Percentiles rank a stretch among this genome's conserved stretches.
Conservation (phyloP, 2,888 invertebrate genomes). For the Melipona bicolor region DNA sequence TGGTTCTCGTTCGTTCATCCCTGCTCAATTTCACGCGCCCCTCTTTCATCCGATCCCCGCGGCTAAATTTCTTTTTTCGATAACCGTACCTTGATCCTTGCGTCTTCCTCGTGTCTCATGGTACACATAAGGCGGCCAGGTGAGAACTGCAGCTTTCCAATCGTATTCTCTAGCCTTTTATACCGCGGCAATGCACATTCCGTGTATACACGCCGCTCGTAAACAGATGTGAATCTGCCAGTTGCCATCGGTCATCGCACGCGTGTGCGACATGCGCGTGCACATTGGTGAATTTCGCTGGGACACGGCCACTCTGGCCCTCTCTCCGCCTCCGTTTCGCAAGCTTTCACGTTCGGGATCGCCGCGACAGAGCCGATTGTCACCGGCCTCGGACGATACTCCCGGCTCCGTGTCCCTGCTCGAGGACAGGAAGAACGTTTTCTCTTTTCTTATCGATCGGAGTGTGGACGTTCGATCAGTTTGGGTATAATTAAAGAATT, state of each 20-base stretch:
- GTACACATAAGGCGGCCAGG: slow-evolving; percentile 75
- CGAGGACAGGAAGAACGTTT: not conserved
- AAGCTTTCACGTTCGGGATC: slow-evolving; percentile 20
- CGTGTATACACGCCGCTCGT: slow-evolving; percentile 58
- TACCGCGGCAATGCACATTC: slow-evolving; percentile 68
- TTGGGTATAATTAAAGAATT: too few species aligned
- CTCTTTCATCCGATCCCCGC: not conserved
- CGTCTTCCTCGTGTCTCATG: slow-evolving; percentile 72
- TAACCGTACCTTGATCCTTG: slow-evolving; percentile 79
- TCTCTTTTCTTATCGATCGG: not conserved
- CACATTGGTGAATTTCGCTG: slow-evolving; percentile 37
- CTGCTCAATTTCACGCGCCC: not conserved
- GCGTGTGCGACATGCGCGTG: slow-evolving; percentile 19
- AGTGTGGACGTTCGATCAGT: too few species aligned
- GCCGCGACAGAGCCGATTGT: not conserved
- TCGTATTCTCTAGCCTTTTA: slow-evolving; percentile 79
- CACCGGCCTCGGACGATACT: not conserved
- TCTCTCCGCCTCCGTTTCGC: slow-evolving; percentile 1
- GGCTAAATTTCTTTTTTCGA: slow-evolving; percentile 12
- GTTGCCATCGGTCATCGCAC: slow-evolving; percentile 36
- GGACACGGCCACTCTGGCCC: slow-evolving; percentile 10
- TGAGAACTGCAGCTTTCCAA: slow-evolving; percentile 81
- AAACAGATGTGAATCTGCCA: slow-evolving; percentile 53
- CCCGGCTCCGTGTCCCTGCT: not conserved
- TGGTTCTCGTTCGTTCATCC: not conserved